Evolutionary conservation across 2,888 invertebrate genomes (phyloP), one percentile per base, ranked within the genome.

Genomic region (Harpagoxenus sublaevis): DNA sequence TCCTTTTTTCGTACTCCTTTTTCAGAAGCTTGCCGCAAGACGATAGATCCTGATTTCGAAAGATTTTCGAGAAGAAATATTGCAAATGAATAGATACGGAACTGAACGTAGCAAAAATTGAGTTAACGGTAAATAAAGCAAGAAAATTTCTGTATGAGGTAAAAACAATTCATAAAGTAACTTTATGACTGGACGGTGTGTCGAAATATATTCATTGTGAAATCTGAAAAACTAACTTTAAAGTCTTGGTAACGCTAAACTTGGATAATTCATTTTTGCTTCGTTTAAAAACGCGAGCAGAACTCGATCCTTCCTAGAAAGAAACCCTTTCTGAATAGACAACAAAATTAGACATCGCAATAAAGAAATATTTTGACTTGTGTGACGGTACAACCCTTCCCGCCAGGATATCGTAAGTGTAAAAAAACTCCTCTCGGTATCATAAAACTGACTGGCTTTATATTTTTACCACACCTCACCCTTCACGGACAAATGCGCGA

Each of bases 311-410:
- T 42, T 77, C 31, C 15, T 4, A n/a, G 12, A 68, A 45, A 57
- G 35, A 82, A 90, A 90, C 90, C 92, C 91, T 89, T 70, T 28
- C 42, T 68, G 74, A 79, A 82, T 85, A 81, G 84, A 89, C 87
- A 87, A 90, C 68, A 84, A 89, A 86, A 91, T 91, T 91, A 85
- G 45, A 65, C 83, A 86, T 92, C 89, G 90, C 92, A 93, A 94
- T 94, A 94, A 94, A 94, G 91, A 89, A 94, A 94, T 94, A 94
- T 94, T 94, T 93, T 94, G 93, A 93, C 92, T 92, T 87, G 87
- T 88, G 87, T 42, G 55, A 53, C 51, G 42, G 66, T 73, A 77
- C 79, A 73, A 86, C 84, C 51, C 62, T 75, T 71, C 48, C 31
- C 9, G 12, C 42, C 10, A 28, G 55, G 45, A 85, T 87, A 84